Evolutionary conservation across 2,113 vertebrate species (phyloP), one percentile per base, ranked within the genome.

Genomic region (Casuarius casuarius): DNA sequence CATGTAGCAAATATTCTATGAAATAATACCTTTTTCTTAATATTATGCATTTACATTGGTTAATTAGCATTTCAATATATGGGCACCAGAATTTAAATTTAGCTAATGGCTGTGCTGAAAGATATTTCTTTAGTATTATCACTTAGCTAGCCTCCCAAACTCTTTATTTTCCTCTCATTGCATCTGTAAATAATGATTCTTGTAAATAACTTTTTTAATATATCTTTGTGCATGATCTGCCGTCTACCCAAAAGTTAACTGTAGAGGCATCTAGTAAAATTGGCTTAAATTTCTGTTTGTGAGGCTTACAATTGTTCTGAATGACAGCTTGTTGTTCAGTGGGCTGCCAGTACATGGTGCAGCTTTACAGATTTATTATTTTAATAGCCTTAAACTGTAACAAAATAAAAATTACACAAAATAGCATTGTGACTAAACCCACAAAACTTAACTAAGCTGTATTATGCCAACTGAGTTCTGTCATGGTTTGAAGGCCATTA

Each of bases 291-390:
- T 35, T 44, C 5, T 22, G 16, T 42, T 9, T 78, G 52, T 54
- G 63, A 81, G 15, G 8, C 2, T 2, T 16, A 7, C 38, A 7
- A 8, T 46, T 33, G 16, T 8, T 44, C 48, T 33, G 10, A 19
- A 0, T 29, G 44, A 18, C 0, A 3, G 5, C 42, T 82, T 2
- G 0, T 29, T 51, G 29, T 19, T 59, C 42, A 5, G 0, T 2
- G 12, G 48, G 59, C 12, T 22, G 48, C 35, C 28, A 23, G 18
- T 44, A 38, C 19, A 0, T 10, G 12, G 20, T 40, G 59, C 56
- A 26, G 4, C 12, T 2, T 74, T 12, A 49, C n/a, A 87, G 23
- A 67, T 29, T 18, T 40, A 2, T 33, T n/a, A 7, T 1, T 35
- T 49, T 58, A 28, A 63, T 65, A 84, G 56, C 44, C 38, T 72